Evolutionary conservation across 2,888 invertebrate species (phyloP).

Genomic region (Dastarcus helophoroides): DNA sequence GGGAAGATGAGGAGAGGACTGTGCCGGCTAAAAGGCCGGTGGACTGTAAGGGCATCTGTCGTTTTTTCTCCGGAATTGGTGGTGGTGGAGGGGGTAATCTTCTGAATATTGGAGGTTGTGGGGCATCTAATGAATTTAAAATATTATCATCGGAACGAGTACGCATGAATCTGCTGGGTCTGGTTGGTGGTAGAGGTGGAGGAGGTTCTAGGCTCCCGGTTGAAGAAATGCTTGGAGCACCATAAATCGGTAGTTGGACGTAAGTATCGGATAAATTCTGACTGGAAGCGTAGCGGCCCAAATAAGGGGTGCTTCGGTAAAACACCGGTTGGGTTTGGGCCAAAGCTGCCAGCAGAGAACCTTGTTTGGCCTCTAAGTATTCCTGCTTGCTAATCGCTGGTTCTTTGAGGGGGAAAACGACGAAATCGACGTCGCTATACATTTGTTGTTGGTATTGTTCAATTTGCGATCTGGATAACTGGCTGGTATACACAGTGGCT

Average conservation of each 20-base stretch:
- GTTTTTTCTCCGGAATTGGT: slow-evolving; percentile 29
- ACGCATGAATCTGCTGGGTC: slow-evolving; percentile 50
- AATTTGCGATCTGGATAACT: slow-evolving; percentile 62
- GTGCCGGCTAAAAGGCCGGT: no score
- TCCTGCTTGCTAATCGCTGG: slow-evolving; percentile 84
- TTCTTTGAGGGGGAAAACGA: slow-evolving; percentile 82
- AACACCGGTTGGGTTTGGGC: slow-evolving; percentile 60
- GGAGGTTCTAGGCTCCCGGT: slow-evolving; percentile 52
- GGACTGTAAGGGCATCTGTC: no score
- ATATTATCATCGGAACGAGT: slow-evolving; percentile 76
- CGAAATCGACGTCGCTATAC: slow-evolving; percentile 84
- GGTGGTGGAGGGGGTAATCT: slow-evolving; percentile 43
- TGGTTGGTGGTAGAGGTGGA: slow-evolving; percentile 50
- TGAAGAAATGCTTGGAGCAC: slow-evolving; percentile 54
- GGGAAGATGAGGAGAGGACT: no score
- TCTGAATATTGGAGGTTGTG: slow-evolving; percentile 43
- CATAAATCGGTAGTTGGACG: slow-evolving; percentile 59
- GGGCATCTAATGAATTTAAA: slow-evolving; percentile 52
- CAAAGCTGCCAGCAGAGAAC: slow-evolving; percentile 55
- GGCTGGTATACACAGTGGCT: slow-evolving; percentile 60
- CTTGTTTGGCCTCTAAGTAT: slow-evolving; percentile 79
- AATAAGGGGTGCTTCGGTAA: slow-evolving; percentile 73
- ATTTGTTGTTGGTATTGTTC: slow-evolving; percentile 82
- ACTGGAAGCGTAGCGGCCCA: slow-evolving; percentile 68
- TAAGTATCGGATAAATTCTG: slow-evolving; percentile 69